Evolutionary conservation across 53 echinoderm and acorn worm species (phyloP).

Genomic region (Astropecten irregularis): DNA sequence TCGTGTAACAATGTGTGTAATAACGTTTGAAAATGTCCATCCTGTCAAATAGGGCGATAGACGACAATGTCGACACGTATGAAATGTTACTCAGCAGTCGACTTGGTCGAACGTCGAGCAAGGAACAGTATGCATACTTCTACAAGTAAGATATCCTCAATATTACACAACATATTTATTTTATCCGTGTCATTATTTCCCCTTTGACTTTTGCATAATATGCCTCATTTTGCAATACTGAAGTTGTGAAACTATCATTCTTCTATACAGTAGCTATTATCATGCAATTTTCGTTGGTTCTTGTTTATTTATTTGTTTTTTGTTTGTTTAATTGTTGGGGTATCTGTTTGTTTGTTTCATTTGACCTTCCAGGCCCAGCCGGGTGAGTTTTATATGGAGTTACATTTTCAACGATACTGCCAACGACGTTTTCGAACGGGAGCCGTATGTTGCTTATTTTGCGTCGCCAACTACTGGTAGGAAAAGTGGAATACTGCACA

Average conservation of each 20-base stretch:
- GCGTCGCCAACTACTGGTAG: slow-evolving; percentile 76
- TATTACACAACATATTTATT: too few relatives aligned
- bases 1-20: too few relatives aligned
- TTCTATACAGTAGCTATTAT: too few relatives aligned
- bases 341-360: too few relatives aligned
- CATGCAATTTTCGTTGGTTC: too few relatives aligned
- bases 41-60: slow-evolving; percentile 1
- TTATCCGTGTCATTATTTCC: too few relatives aligned
- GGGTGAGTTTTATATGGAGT: slow-evolving; percentile 28
- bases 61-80: slow-evolving; percentile 44
- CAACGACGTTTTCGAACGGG: slow-evolving; percentile 69
- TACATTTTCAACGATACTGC: slow-evolving; percentile 56
- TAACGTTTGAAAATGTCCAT: too few relatives aligned
- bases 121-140: slow-evolving; percentile 70
- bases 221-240: too few relatives aligned
- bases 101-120: slow-evolving; percentile 47
- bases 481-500: too few relatives aligned
- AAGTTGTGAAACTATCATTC: too few relatives aligned
- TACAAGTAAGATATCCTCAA: slow-evolving; percentile 72
- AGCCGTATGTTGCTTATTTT: slow-evolving; percentile 78
- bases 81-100: slow-evolving; percentile 29
- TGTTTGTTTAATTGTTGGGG: not conserved
- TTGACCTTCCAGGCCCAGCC: slow-evolving; percentile 55
- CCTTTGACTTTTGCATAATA: too few relatives aligned
- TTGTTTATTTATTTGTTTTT: not conserved